Evolutionary conservation across 2,888 invertebrate species (phyloP).

Genomic region (Tubulanus polymorphus): DNA sequence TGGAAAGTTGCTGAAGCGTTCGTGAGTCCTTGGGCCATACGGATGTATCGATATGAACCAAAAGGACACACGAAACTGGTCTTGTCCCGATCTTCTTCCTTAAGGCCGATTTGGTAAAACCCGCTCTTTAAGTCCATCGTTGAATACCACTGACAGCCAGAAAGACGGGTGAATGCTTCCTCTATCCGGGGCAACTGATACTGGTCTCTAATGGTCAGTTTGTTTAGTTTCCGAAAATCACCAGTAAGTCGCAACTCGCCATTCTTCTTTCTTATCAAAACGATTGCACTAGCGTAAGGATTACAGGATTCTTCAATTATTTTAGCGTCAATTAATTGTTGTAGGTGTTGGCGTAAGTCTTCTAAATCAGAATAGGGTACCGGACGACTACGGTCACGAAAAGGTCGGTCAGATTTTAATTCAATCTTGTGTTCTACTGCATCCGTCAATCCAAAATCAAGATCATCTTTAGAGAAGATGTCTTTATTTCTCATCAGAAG

Average conservation of each 20-base stretch:
- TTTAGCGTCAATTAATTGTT: conserved; percentile 1
- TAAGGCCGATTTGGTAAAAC: neutral
- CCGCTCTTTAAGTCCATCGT: conserved; percentile 1
- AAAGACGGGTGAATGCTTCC: neutral
- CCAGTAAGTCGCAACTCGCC: neutral
- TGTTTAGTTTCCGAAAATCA: conserved; percentile 1
- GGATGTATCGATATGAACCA: conserved; percentile 8
- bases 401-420: neutral
- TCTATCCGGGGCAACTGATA: conserved; percentile 3
- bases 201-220: conserved; percentile 1
- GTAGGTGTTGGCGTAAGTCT: neutral
- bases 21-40: conserved; percentile 9
- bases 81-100: neutral
- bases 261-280: conserved; percentile 1
- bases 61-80: conserved; percentile 7
- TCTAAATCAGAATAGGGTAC: neutral
- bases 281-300: neutral
- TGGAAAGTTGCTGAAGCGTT: conserved; percentile 5
- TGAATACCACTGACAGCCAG: neutral
- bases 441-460: neutral
- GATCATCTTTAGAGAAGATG: neutral
- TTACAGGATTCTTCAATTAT: neutral
- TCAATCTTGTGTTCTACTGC: neutral
- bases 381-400: neutral
- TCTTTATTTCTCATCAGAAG: neutral